Evolutionary conservation across 2,113 vertebrate genomes (phyloP), one percentile per base, ranked within the genome.

Genomic region (Plecturocebus donacophilus): DNA sequence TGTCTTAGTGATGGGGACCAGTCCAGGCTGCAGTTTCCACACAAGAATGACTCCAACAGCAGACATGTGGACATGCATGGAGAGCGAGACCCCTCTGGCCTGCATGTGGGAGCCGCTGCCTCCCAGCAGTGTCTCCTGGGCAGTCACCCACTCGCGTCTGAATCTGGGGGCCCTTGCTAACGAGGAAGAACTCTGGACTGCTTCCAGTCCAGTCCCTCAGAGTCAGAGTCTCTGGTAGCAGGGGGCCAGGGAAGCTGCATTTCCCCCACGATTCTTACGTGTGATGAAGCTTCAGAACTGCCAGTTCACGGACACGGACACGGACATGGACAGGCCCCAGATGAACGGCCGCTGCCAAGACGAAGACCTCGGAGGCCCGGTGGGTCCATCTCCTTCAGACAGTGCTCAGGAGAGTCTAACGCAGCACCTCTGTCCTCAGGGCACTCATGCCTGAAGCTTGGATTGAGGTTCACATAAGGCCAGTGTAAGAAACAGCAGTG

Each of bases 281-380:
- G 21, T 0, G 16, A 8, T 5, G 32, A 42, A 3, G 11, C 17
- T 10, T 23, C 6, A 38, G 47, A 54, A 17, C 30, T 30, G 0
- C 73, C 27, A 2, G n/a, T 12, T 0, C 9, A 10, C 3, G 14
- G 66, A 35, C 30, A 10, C 7, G 66, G 32, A 35, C 66, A 35
- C 13, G 27, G 61, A 5, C 27, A 64, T 2, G 61, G 42, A 64
- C 54, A 8, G 3, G 56, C 45, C 5, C 23, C 5, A 17, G 87
- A 35, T 0, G 0, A 8, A 21, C 0, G 0, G 58, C 6, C 6
- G 5, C 16, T 1, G 20, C 4, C 0, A 4, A 38, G 14, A 1
- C 0, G 0, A 0, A 16, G 5, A 11, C 40, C 80, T 8, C 0
- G 0, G 70, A 9, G 12, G 47, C 42, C 14, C 6, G 6, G 23